Conservation (phyloP, 2,888 invertebrate genomes). For the Sphaerophoria rueppellii region DNA sequence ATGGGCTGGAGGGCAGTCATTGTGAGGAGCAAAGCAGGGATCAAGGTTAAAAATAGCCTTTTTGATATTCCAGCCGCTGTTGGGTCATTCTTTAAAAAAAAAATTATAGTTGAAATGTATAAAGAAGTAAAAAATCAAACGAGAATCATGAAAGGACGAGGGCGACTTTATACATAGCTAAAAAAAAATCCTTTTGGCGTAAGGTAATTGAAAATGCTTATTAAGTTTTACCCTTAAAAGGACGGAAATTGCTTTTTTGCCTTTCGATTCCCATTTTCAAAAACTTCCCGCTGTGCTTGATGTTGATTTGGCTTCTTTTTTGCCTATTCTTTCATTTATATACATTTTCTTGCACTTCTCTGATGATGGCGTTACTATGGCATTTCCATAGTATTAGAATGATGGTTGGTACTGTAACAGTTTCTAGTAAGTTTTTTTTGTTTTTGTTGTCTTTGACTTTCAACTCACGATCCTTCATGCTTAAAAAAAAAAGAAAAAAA, state of each 20-base stretch:
- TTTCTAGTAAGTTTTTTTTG: background rate
- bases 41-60: constrained; percentile 47
- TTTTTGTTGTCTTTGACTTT: constrained; percentile 11
- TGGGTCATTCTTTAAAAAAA: constrained; percentile 62
- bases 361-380: constrained; percentile 19
- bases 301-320: constrained; percentile 12
- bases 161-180: background rate
- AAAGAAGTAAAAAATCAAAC: constrained; percentile 48
- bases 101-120: constrained; percentile 6
- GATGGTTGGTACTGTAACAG: constrained; percentile 27
- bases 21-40: background rate
- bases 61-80: constrained; percentile 67
- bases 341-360: constrained; percentile 48
- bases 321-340: constrained; percentile 4
- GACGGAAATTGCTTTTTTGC: constrained; percentile 75
- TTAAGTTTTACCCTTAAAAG: constrained; percentile 75
- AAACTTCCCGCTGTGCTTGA: constrained; percentile 34
- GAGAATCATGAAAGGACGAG: constrained; percentile 48
- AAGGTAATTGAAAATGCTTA: constrained; percentile 75
- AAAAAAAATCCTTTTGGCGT: constrained; percentile 65
- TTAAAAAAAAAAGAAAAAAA: constrained; percentile 25
- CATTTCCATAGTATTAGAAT: constrained; percentile 7
- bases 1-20: background rate
- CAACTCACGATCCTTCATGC: constrained; percentile 49
- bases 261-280: constrained; percentile 70